These are phyloP conservation scores for Dipodomys spectabilis DNA, from an alignment of 2,113 vertebrate genomes.

Conservation along the genomic window DNA sequence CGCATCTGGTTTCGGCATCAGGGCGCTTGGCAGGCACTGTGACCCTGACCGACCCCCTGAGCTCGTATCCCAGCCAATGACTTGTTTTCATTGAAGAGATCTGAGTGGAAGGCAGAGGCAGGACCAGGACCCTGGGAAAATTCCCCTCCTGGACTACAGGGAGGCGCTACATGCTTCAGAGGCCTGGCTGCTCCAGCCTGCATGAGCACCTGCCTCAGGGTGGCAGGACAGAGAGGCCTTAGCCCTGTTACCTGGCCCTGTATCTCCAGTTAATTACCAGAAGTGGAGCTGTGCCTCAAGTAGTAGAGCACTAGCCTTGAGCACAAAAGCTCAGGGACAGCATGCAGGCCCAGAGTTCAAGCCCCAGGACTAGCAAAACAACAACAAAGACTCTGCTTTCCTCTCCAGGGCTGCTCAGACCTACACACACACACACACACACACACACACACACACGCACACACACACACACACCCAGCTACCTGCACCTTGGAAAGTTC, in stretches of 20 bases:
- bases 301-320: too few relatives aligned
- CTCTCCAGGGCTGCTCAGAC: neutral
- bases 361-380: too few relatives aligned
- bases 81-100: slow-evolving; percentile 77
- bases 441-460: too few relatives aligned
- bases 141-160: slow-evolving; percentile 23
- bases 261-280: too few relatives aligned
- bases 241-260: neutral
- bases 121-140: slow-evolving; percentile 63
- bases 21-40: slow-evolving; percentile 12
- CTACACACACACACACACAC: too few relatives aligned
- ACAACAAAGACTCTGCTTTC: neutral
- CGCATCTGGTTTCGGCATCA: slow-evolving; percentile 77
- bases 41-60: neutral
- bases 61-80: slow-evolving; percentile 43
- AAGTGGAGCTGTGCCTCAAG: too few relatives aligned
- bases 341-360: too few relatives aligned
- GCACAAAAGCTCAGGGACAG: too few relatives aligned
- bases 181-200: too few relatives aligned
- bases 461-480: too few relatives aligned
- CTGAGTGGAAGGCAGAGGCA: slow-evolving; percentile 50
- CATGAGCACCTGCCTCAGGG: too few relatives aligned
- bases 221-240: neutral
- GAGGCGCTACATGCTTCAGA: neutral
- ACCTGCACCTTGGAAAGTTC: neutral